Conservation (phyloP, 2,797 vertebrate genomes). For the Rhabdophis nuchalis region DNA sequence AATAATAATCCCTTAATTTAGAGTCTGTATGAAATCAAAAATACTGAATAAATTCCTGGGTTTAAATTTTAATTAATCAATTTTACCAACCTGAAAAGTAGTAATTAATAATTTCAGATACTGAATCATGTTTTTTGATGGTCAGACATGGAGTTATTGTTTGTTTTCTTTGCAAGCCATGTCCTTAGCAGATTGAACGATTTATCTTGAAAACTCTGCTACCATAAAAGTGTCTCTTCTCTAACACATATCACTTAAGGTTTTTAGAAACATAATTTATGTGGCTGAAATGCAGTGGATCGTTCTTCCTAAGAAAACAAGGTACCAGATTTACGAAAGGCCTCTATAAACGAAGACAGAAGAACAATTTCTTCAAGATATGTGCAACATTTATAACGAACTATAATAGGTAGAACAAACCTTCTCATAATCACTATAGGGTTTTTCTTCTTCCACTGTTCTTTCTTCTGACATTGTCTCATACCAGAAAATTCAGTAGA, state of each 20-base stretch:
- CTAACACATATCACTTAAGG: background rate
- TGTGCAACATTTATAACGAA: background rate
- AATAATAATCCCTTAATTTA: background rate
- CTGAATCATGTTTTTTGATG: background rate
- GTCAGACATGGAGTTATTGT: background rate
- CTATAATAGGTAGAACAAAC: background rate
- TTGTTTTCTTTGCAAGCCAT: background rate
- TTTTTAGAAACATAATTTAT: background rate
- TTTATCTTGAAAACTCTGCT: background rate
- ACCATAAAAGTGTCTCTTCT: background rate
- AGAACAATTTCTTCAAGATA: background rate
- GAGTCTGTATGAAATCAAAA: background rate
- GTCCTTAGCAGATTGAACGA: background rate
- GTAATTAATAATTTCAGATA: background rate
- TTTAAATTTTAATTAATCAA: background rate
- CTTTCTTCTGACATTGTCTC: background rate
- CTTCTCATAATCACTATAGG: background rate
- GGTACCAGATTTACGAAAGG: background rate
- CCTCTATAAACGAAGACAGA: background rate
- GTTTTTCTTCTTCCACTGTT: background rate
- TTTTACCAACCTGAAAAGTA: background rate
- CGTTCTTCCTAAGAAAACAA: background rate
- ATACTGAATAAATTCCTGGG: background rate
- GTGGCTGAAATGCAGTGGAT: background rate
- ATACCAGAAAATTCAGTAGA: slow-evolving; percentile 45